Evolutionary conservation across 2,888 invertebrate genomes (phyloP).

Genomic region (Drosophila barbarae): DNA sequence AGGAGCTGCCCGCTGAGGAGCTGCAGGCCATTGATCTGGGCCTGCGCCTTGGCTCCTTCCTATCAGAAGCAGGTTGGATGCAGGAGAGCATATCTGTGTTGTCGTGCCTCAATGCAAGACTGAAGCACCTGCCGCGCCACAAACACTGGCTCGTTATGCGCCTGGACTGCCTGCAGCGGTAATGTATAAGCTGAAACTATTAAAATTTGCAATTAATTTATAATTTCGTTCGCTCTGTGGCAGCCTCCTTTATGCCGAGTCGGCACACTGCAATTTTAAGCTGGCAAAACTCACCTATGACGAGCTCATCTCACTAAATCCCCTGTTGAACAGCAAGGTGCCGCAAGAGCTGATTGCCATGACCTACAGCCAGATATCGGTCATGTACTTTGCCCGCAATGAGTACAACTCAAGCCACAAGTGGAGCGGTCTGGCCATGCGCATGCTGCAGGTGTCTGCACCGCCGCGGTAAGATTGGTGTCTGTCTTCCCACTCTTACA

Average conservation of each 20-base stretch:
- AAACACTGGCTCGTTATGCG: constrained; percentile 84
- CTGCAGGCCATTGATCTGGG: constrained; percentile 74
- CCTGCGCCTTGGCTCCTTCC: constrained; percentile 84
- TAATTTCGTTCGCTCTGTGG: constrained; percentile 24
- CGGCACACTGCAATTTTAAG: constrained; percentile 89
- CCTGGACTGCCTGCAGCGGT: constrained; percentile 93
- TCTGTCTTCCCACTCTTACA: background rate
- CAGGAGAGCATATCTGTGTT: constrained; percentile 87
- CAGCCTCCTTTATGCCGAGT: constrained; percentile 91
- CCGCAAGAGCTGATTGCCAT: constrained; percentile 83
- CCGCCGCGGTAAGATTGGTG: constrained; percentile 81
- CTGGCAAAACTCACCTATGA: constrained; percentile 87
- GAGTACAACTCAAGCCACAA: constrained; percentile 90
- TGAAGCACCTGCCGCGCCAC: constrained; percentile 81
- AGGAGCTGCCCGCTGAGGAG: constrained; percentile 39
- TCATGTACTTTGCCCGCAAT: constrained; percentile 90
- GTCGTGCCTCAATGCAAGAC: constrained; percentile 84
- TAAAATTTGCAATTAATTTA: background rate
- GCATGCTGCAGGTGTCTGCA: constrained; percentile 83
- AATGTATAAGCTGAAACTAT: constrained; percentile 29
- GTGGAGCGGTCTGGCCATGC: constrained; percentile 89
- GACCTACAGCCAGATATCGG: constrained; percentile 90
- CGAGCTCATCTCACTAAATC: constrained; percentile 81
- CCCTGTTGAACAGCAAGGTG: constrained; percentile 79
- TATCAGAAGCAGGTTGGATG: constrained; percentile 94